These are phyloP conservation scores for Porites cylindrica DNA, from an alignment of 92 coral and sea anemone species.

Conservation along the genomic window DNA sequence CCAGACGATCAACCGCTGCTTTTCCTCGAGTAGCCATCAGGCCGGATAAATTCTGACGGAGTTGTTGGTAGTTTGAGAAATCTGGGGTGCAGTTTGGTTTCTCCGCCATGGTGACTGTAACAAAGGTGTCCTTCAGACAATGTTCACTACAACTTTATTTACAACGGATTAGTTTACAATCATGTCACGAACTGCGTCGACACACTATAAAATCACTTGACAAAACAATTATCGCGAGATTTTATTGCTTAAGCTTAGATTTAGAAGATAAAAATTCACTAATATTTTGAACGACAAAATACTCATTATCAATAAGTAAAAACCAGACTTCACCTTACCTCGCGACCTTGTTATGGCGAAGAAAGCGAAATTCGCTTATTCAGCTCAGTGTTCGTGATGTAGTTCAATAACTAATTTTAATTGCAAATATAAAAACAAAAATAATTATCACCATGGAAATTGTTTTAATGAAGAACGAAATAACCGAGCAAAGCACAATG, in stretches of 20 bases:
- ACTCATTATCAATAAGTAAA: not conserved
- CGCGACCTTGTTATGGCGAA: not conserved
- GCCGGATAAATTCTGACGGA: slow-evolving; percentile 35
- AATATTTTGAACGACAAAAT: not conserved
- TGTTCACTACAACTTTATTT: not conserved
- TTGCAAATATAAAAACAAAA: slow-evolving; percentile 11
- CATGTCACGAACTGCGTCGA: slow-evolving; percentile 28
- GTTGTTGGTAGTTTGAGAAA: slow-evolving; percentile 31
- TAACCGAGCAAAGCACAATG: slow-evolving; percentile 4
- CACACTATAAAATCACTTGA: not conserved
- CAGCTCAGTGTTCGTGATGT: slow-evolving; percentile 5
- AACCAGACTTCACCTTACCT: not conserved
- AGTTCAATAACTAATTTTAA: not conserved
- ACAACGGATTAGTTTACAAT: not conserved
- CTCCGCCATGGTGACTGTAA: not conserved
- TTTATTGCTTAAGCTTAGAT: not conserved
- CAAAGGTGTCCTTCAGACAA: not conserved
- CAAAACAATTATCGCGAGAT: not conserved
- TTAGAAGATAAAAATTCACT: not conserved
- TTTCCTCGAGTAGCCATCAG: slow-evolving; percentile 62
- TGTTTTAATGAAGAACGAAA: too few species aligned
- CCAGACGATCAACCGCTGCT: slow-evolving; percentile 54
- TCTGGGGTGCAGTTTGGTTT: slow-evolving; percentile 38
- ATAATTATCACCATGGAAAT: slow-evolving; percentile 42
- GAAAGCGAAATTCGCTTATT: not conserved